Base-by-base conservation (phyloP, 2,888 invertebrate genomes). In the Tetranychus truncatus region DNA sequence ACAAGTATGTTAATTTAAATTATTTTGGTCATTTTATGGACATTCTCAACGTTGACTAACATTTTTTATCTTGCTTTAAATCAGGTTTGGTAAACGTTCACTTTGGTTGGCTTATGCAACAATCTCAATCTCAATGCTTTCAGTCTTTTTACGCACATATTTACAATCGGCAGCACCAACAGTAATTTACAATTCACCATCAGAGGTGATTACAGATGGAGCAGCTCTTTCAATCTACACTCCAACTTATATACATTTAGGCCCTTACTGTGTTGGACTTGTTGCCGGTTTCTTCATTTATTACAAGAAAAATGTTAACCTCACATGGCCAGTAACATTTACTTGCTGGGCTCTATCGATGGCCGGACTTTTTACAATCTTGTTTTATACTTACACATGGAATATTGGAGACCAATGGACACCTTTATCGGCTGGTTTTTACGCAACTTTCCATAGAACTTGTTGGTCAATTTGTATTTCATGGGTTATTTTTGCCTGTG, bases 401-500 rank as follows among this genome's bases (percentile, higher is more conserved):
- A 77, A 75, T 44, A 65, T 45, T 11, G 75, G 75, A 8, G 2
- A 44, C 0, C 24, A 44, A 18, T 75, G 75, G 75, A 15, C 66
- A 5, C 71, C 74, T 4, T 7, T 73, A 5, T 65, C 71, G 8
- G 55, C 71, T 4, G 73, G 73, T 15, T n/a, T 76, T 9, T 79
- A 78, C 45, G 78, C 78, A n/a, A 77, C 78, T 6, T 55, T 77
- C 20, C 79, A 79, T 71, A 73, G 79, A 65, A 76, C 77, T 0
- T 74, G 76, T 5, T 79, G 78, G 74, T 74, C 77, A 18, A 18
- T 77, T 7, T 77, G 76, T 5, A 65, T 79, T 0, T 76, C 77
- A 1, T 79, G 78, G 78, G 74, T 79, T 21, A 77, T 77, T 8
- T 79, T 78, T 66, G 76, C 77, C 18, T 78, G 78, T 73, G 76